Base-by-base conservation (phyloP, 1,140 invertebrate species). In the Drosophila lowei region DNA sequence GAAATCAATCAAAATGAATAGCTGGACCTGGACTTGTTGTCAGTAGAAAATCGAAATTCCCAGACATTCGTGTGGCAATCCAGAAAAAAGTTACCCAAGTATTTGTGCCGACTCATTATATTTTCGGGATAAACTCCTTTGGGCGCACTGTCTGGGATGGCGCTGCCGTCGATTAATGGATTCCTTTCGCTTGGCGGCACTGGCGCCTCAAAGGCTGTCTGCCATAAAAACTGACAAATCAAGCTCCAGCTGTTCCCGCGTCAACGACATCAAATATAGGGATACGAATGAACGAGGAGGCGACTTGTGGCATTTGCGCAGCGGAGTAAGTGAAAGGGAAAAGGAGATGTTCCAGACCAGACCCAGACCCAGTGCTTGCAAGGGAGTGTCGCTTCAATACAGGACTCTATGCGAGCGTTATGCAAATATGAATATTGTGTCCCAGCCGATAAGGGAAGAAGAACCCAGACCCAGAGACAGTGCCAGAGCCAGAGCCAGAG, bases 181-280 rank as follows among this genome's bases (percentile, higher is more conserved):
- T 72, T 73, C 21, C 53, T 52, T 58, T 64, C 47, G 55, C 48
- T 47, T 30, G 62, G 38, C 9, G 66, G 48, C 47, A 46, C 28
- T 50, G 72, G 72, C 72, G 72, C 72, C 72, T 66, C 71, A 74
- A 74, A 66, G 72, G 55, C 72, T 74, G 61, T 55, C 48, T 74
- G 61, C 72, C 48, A 74, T 66, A 74, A 66, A 74, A 74, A 59
- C 72, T 74, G 72, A 74, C 72, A 74, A 74, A 74, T 74, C 72
- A 74, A 74, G 71, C 66, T 74, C 72, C 72, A 74, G 72, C 72
- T 74, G 72, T 66, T 74, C 74, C 71, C 56, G 55, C 72, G 70
- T 73, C 71, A 72, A 74, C 71, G 55, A 65, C 72, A 72, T 58
- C 53, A 70, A 48, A 15, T 25, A 70, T 53, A 46, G 3, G 30